Percentiles rank a stretch among this genome's conserved stretches.
phyloP scores from a whole-genome alignment of 1,140 invertebrate genomes.

The Riptortus pedestris region DNA sequence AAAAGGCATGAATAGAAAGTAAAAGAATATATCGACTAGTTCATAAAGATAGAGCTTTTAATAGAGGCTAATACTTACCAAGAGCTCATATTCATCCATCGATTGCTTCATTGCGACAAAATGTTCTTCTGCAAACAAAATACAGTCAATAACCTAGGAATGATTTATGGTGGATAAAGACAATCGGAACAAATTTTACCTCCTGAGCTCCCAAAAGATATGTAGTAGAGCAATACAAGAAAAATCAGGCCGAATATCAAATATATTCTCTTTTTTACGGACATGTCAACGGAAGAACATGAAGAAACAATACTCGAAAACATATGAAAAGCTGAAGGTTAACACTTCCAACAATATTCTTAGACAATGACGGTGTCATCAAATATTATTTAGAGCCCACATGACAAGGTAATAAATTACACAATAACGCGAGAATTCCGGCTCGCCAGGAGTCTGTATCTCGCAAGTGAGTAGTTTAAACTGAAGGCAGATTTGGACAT shows the following conservation, averaged over 20 bases:
- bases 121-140: slow-evolving; percentile 18
- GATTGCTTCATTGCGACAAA: slow-evolving; percentile 26
- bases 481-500: no score
- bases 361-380: no score
- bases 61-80: slow-evolving; percentile 22
- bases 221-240: not conserved
- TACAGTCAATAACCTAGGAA: not conserved
- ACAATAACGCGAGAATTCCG: no score
- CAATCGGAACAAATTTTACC: not conserved
- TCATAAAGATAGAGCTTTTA: not conserved
- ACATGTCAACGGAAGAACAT: slow-evolving; percentile 3
- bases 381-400: no score
- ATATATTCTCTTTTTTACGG: slow-evolving; percentile 5
- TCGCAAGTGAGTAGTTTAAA: no score
- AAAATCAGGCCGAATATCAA: not conserved
- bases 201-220: not conserved
- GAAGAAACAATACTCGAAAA: not conserved
- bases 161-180: not conserved
- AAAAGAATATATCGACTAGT: not conserved
- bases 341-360: no score
- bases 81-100: slow-evolving; percentile 26
- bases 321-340: no score
- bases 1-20: slow-evolving; percentile 6
- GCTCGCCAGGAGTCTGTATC: no score
- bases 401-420: no score